Evolutionary conservation across 2,797 vertebrate species (phyloP).

Genomic region (Paguma larvata): DNA sequence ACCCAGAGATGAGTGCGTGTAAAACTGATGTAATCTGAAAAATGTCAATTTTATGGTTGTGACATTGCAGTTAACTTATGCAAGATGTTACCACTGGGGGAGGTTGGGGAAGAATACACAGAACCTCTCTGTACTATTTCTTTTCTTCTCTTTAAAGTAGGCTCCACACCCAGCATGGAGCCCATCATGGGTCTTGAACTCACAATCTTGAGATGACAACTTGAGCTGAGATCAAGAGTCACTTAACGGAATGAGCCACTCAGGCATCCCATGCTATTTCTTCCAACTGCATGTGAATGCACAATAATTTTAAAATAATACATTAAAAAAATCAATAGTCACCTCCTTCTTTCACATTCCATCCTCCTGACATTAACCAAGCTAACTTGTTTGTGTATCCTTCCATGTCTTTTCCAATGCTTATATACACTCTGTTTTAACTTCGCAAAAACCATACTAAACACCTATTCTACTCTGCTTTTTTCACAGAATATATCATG

Average conservation of each 20-base stretch:
- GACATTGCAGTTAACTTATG: background rate
- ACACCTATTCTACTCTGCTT: background rate
- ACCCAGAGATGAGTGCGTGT: background rate
- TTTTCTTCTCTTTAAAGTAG: background rate
- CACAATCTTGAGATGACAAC: too few species aligned
- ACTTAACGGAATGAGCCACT: too few species aligned
- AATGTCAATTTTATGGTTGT: background rate
- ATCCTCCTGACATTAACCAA: background rate
- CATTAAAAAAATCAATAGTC: background rate
- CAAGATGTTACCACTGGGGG: background rate
- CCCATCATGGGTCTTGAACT: too few species aligned
- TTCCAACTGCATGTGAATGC: background rate
- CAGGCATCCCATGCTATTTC: background rate
- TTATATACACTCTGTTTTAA: background rate
- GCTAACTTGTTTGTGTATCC: background rate
- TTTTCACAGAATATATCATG: background rate
- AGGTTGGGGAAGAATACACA: background rate
- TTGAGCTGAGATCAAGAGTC: too few species aligned
- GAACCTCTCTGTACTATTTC: background rate
- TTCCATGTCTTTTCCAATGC: background rate
- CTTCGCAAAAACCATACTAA: background rate
- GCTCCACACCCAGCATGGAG: too few species aligned
- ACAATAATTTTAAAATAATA: background rate
- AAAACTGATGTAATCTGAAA: background rate
- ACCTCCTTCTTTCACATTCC: background rate